Base-by-base conservation (phyloP, 92 coral and sea anemone species). In the Palythoa caribaeorum region DNA sequence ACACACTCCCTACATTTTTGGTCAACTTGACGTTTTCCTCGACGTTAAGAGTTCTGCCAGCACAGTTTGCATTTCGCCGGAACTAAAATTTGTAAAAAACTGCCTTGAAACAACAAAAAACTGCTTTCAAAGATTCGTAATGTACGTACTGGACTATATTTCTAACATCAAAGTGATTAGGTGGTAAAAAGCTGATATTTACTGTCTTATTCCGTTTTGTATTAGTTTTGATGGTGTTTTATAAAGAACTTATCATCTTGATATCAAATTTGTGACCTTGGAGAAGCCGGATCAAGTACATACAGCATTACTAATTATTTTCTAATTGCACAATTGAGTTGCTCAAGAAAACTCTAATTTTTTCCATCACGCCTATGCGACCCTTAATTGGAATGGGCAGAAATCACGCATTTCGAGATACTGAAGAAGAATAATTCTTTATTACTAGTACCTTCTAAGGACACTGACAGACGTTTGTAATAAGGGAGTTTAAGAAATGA, bases 171-270 rank as follows among this genome's bases (percentile, higher is more conserved):
- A 9, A 52, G 50, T 78, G 83, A 47, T 21, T 51, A 52, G 83
- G 8, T 2, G 53, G 12, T 52, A 2, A 21, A 19, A 1, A 75
- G 28, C 53, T 47, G 50, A 1, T 57, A 53, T 57, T 16, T 7
- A 57, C 68, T 36, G 28, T n/a, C 48, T 36, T 54, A 21, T 55
- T 77, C 6, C 37, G 16, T 37, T 60, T 77, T 28, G 6, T 50
- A 52, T 3, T 15, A 39, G 13, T 53, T 17, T 44, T 78, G 83
- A 38, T 36, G 38, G 21, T 51, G 57, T 57, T 78, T 78, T 47
- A 68, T 78, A 78, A 54, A 57, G 68, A 78, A 78, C 16, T 78
- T 78, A 36, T 35, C 71, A 78, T 66, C 37, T n/a, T 28, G 69
- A 28, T 37, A 78, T 78, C 50, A 6, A 38, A 70, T 78, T 78